Evolutionary conservation across 2,113 vertebrate genomes (phyloP).

Genomic region (Lonchura striata): DNA sequence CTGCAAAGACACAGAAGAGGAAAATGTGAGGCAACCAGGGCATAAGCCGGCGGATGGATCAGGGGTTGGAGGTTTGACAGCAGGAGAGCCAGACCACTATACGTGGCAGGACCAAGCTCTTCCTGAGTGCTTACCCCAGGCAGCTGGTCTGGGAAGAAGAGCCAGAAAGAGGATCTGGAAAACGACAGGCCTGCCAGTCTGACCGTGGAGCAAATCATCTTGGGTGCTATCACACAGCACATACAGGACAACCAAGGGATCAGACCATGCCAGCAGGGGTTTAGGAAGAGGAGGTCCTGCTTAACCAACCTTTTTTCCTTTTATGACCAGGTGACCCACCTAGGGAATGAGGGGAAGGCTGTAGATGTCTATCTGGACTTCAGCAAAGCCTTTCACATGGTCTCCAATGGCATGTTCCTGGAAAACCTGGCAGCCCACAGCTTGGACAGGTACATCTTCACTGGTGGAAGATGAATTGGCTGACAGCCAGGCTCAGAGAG

Average conservation of each 20-base stretch:
- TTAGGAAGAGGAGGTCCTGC: background rate
- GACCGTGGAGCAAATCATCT: background rate
- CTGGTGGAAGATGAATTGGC: background rate
- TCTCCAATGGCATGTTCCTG: background rate
- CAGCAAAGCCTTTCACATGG: background rate
- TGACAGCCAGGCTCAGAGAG: background rate
- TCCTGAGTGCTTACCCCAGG: background rate
- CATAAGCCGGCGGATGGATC: background rate
- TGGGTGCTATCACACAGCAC: background rate
- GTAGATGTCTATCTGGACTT: background rate
- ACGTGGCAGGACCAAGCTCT: background rate
- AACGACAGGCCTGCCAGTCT: background rate
- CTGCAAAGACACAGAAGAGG: background rate
- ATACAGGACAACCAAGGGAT: background rate
- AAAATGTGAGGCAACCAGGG: background rate
- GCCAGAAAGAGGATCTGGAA: background rate
- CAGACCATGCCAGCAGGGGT: background rate
- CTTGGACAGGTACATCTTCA: background rate
- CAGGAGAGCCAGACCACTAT: fast-evolving
- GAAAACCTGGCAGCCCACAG: background rate
- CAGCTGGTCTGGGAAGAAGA: background rate
- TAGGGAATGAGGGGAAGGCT: background rate
- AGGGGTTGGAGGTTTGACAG: background rate
- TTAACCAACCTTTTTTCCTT: background rate
- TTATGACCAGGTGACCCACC: background rate